A percentile compares a stretch with the other conserved stretches of the same genome.
Evolutionary conservation across 2,888 invertebrate species (phyloP).

Genomic region (Acronicta psi): DNA sequence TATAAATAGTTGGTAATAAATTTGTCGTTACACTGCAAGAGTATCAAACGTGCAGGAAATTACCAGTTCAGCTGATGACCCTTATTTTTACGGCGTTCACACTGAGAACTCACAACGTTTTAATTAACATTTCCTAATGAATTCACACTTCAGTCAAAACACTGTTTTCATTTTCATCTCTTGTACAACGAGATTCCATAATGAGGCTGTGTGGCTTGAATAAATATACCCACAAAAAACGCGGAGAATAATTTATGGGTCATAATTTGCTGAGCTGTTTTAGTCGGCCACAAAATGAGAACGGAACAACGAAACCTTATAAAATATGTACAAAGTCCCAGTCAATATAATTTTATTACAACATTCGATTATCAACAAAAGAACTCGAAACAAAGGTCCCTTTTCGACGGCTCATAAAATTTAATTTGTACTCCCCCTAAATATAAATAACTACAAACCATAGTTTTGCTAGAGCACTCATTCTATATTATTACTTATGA

Average conservation of each 20-base stretch:
- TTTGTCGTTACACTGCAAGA: slow-evolving; percentile 64
- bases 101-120: slow-evolving; percentile 65
- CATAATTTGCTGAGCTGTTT: slow-evolving; percentile 38
- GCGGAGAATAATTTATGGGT: slow-evolving; percentile 32
- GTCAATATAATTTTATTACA: slow-evolving; percentile 58
- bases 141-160: slow-evolving; percentile 22
- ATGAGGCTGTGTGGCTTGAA: slow-evolving; percentile 13
- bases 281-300: slow-evolving; percentile 29
- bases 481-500: slow-evolving; percentile 51
- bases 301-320: slow-evolving; percentile 40
- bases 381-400: slow-evolving; percentile 64
- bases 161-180: slow-evolving; percentile 42
- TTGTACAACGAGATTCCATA: slow-evolving; percentile 19
- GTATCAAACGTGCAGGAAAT: slow-evolving; percentile 69
- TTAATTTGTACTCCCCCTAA: slow-evolving; percentile 65
- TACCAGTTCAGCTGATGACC: slow-evolving; percentile 58
- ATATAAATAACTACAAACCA: slow-evolving; percentile 51
- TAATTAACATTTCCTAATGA: slow-evolving; percentile 72
- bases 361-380: slow-evolving; percentile 57
- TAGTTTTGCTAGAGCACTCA: slow-evolving; percentile 43
- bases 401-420: slow-evolving; percentile 65
- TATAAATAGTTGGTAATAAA: slow-evolving; percentile 74
- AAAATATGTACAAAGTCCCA: slow-evolving; percentile 33
- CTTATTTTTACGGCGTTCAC: slow-evolving; percentile 63
- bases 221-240: slow-evolving; percentile 30